Evolutionary conservation across 2,888 invertebrate genomes (phyloP).

Genomic region (Desoria tigrina): DNA sequence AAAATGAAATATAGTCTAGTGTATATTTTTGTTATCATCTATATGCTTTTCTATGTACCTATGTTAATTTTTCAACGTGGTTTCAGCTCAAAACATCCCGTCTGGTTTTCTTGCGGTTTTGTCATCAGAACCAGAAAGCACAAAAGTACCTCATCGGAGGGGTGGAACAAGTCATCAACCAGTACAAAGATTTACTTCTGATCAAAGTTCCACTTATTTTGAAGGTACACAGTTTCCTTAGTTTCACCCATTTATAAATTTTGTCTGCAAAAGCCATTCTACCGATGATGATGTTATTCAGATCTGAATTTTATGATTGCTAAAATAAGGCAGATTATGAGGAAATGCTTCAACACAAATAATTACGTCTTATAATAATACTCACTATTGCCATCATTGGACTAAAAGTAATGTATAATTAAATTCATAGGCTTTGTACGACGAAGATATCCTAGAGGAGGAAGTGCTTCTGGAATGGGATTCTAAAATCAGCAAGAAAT

Average conservation of each 20-base stretch:
- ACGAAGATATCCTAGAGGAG: conserved; percentile 92
- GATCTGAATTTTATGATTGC: conserved; percentile 50
- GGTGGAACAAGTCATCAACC: conserved; percentile 85
- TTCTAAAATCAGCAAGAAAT: conserved; percentile 91
- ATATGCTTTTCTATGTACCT: not conserved
- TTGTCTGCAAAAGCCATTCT: too few relatives aligned
- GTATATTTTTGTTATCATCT: not conserved
- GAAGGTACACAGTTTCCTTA: conserved; percentile 63
- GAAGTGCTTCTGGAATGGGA: conserved; percentile 93
- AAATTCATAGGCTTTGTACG: conserved; percentile 76
- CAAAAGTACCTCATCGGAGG: conserved; percentile 92
- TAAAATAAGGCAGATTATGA: conserved; percentile 53
- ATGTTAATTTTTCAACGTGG: conserved; percentile 53
- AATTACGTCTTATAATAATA: not conserved
- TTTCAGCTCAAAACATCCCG: conserved; percentile 76
- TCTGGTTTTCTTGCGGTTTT: conserved; percentile 76
- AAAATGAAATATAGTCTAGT: not conserved
- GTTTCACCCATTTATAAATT: too few relatives aligned
- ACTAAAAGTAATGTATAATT: not conserved
- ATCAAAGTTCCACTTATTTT: conserved; percentile 84
- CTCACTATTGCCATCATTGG: not conserved
- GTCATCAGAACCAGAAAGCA: conserved; percentile 76
- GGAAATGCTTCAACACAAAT: conserved; percentile 11
- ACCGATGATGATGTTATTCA: conserved; percentile 52
- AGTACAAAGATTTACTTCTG: conserved; percentile 76